A percentile compares a stretch with the other conserved stretches of the same genome.
These are phyloP conservation scores for Oligia latruncula DNA, from an alignment of 2,888 invertebrate species.

Conservation along the genomic window DNA sequence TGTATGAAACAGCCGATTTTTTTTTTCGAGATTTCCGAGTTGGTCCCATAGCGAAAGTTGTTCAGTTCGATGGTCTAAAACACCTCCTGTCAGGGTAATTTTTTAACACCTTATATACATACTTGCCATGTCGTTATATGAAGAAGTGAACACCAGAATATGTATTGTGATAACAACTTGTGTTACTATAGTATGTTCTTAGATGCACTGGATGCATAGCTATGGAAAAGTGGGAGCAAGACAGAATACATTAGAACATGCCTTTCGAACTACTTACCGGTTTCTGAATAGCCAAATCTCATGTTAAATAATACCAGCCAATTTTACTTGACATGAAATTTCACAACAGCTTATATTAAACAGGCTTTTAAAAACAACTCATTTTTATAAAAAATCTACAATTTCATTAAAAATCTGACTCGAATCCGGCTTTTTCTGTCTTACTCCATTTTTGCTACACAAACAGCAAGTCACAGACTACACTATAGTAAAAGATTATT, in stretches of 20 bases:
- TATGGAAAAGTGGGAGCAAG: not conserved
- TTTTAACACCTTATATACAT: not conserved
- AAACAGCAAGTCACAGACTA: constrained; percentile 10
- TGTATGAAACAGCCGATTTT: too few species aligned
- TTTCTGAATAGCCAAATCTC: not conserved
- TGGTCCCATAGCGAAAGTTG: too few species aligned
- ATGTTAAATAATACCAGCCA: constrained; percentile 36
- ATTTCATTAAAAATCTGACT: too few species aligned
- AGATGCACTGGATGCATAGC: not conserved
- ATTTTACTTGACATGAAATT: constrained; percentile 23
- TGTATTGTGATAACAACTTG: constrained; percentile 25
- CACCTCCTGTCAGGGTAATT: too few species aligned
- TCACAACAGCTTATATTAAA: not conserved
- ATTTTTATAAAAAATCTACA: not conserved
- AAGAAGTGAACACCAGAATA: constrained; percentile 28
- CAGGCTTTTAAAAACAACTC: accelerated
- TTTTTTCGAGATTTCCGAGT: too few species aligned
- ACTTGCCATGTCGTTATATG: not conserved
- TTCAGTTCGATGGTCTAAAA: too few species aligned
- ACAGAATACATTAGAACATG: not conserved
- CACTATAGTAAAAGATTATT: constrained; percentile 21
- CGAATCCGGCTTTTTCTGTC: not conserved
- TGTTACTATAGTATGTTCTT: constrained; percentile 6
- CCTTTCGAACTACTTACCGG: not conserved
- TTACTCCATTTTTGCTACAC: not conserved